Evolutionary conservation across 2,888 invertebrate genomes (phyloP).

Genomic region (Nezara viridula): DNA sequence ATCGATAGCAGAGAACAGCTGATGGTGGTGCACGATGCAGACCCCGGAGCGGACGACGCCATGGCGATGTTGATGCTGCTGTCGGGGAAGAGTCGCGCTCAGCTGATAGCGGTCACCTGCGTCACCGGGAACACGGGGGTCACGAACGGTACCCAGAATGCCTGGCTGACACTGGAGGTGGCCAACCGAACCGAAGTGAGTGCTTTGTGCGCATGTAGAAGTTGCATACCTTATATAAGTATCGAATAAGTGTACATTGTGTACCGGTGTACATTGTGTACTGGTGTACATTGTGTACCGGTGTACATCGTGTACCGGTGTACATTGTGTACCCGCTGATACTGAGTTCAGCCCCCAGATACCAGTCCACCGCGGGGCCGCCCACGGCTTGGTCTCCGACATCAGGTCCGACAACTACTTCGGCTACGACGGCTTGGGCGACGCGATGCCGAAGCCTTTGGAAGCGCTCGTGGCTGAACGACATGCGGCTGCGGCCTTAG

Average conservation of each 20-base stretch:
- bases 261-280: too few relatives aligned
- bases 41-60: constrained; percentile 72
- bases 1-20: not conserved
- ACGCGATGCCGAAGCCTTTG: constrained; percentile 68
- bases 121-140: constrained; percentile 72
- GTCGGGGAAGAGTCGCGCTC: constrained; percentile 66
- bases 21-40: constrained; percentile 70
- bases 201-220: too few relatives aligned
- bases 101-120: constrained; percentile 73
- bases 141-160: constrained; percentile 71
- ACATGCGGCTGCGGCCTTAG: constrained; percentile 70
- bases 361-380: constrained; percentile 70
- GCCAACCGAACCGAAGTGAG: constrained; percentile 69
- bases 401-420: constrained; percentile 66
- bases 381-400: constrained; percentile 67
- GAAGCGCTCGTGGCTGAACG: constrained; percentile 67
- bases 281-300: too few relatives aligned
- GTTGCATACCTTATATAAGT: too few relatives aligned
- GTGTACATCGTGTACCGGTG: too few relatives aligned
- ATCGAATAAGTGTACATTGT: too few relatives aligned
- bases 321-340: not conserved
- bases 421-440: constrained; percentile 73
- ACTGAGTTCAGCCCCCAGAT: constrained; percentile 68
- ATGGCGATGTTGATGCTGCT: constrained; percentile 70
- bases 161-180: constrained; percentile 71